Conservation (phyloP, 1,140 invertebrate genomes). For the Trichogramma pretiosum region DNA sequence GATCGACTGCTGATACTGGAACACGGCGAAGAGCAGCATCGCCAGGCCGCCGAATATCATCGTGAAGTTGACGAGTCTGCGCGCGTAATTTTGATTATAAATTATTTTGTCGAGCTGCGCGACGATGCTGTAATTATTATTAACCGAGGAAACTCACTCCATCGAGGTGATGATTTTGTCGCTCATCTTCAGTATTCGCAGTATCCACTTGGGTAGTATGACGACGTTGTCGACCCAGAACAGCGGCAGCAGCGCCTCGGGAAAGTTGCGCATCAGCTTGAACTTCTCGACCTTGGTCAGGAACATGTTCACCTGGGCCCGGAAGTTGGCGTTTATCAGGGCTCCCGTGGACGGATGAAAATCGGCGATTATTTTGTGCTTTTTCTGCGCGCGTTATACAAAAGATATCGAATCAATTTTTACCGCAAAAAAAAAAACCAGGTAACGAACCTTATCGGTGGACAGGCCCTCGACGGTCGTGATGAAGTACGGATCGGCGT, state of each 20-base stretch:
- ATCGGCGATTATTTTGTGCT: conserved; percentile 64
- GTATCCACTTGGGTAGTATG: not conserved
- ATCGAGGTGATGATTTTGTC: no score
- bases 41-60: not conserved
- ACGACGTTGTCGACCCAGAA: conserved; percentile 61
- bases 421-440: no score
- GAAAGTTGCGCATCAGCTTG: conserved; percentile 54
- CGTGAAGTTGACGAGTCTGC: not conserved
- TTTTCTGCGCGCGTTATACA: no score
- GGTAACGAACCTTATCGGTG: no score
- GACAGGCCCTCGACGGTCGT: conserved; percentile 60
- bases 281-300: conserved; percentile 55
- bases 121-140: no score
- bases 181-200: not conserved
- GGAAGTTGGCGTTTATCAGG: conserved; percentile 56
- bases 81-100: no score
- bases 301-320: conserved; percentile 62
- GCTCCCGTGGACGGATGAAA: conserved; percentile 66
- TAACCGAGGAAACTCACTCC: no score
- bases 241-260: conserved; percentile 53
- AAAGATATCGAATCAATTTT: no score
- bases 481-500: conserved; percentile 56
- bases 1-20: not conserved
- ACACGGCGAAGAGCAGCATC: not conserved
- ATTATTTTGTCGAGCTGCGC: no score